A percentile compares a stretch with the other conserved stretches of the same genome.
Conservation (phyloP, 2,888 invertebrate species). For the Drosophila neotestacea region DNA sequence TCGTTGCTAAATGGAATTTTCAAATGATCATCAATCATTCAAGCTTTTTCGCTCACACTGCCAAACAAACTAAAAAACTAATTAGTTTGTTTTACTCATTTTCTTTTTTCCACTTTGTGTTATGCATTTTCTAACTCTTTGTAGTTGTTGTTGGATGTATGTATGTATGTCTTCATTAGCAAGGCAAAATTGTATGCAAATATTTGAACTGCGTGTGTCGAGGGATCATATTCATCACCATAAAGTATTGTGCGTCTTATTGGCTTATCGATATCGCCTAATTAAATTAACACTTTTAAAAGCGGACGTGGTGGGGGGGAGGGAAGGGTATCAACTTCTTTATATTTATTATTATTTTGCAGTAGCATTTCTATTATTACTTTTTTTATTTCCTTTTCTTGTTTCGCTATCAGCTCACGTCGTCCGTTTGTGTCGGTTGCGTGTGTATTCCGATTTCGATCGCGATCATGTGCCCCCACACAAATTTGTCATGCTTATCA, state of each 20-base stretch:
- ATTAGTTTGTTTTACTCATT: slow-evolving; percentile 2
- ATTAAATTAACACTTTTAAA: slow-evolving; percentile 42
- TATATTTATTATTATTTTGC: background rate
- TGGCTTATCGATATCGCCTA: slow-evolving; percentile 23
- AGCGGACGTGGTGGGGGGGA: background rate
- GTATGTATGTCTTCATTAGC: slow-evolving; percentile 17
- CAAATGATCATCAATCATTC: slow-evolving; percentile 8
- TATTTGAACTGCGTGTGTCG: slow-evolving; percentile 33
- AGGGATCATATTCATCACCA: slow-evolving; percentile 9
- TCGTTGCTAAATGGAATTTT: too few relatives aligned
- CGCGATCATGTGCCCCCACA: slow-evolving; percentile 69
- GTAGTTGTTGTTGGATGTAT: background rate
- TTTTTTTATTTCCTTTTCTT: slow-evolving; percentile 11
- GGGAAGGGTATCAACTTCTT: background rate
- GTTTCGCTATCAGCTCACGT: slow-evolving; percentile 16
- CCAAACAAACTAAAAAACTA: background rate
- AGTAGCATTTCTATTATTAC: background rate
- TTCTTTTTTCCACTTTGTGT: slow-evolving; percentile 5
- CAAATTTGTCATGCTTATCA: slow-evolving; percentile 77
- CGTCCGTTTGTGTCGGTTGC: slow-evolving; percentile 10
- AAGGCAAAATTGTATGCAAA: slow-evolving; percentile 20
- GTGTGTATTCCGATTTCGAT: slow-evolving; percentile 25
- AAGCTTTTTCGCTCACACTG: slow-evolving; percentile 3
- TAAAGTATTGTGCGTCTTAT: slow-evolving; percentile 23
- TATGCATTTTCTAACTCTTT: background rate